Base-by-base conservation (phyloP, 2,797 vertebrate genomes). In the Anomalospiza imberbis region DNA sequence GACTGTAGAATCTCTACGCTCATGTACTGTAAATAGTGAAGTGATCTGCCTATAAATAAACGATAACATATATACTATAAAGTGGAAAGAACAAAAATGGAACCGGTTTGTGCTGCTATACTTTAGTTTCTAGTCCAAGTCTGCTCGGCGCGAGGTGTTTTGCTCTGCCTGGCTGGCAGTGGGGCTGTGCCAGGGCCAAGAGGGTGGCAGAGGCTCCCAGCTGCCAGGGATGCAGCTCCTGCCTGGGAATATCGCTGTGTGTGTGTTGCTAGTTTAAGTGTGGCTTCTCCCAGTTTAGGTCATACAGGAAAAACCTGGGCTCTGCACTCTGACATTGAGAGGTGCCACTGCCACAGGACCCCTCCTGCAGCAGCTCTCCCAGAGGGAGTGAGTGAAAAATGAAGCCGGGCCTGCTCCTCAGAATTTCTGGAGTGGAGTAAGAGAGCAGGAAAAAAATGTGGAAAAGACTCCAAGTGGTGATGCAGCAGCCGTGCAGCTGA, bases 1-100 rank as follows among this genome's bases (percentile, higher is more conserved):
- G 97, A 99, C 99, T 99, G 99, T 99, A 99, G 99, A 99, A 98
- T 99, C 98, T 99, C 99, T 99, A 98, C 97, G 98, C 99, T 99
- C 99, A 99, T 99, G 99, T 99, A 99, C 99, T 99, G 99, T 99
- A 99, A 99, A 99, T 98, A 98, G 98, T 98, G 97, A 99, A 98
- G 98, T 99, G 99, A 99, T 99, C 99, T 99, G 99, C 99, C 99
- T 99, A 99, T 98, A 99, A 99, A 98, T 98, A 99, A 99, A 98
- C 88, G 25, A 96, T 97, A 97, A 97, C 97, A 96, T 97, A 96
- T 98, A 97, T 97, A 97, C 95, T 96, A 97, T 96, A 96, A 97
- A 97, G 96, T 97, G 97, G 96, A 97, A 97, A 95, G 93, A 92
- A 89, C 72, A 95, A 83, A 65, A 85, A 85, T 74, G 55, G 80